phyloP scores from a whole-genome alignment of 2,797 vertebrate genomes.

The Borostomias antarcticus region DNA sequence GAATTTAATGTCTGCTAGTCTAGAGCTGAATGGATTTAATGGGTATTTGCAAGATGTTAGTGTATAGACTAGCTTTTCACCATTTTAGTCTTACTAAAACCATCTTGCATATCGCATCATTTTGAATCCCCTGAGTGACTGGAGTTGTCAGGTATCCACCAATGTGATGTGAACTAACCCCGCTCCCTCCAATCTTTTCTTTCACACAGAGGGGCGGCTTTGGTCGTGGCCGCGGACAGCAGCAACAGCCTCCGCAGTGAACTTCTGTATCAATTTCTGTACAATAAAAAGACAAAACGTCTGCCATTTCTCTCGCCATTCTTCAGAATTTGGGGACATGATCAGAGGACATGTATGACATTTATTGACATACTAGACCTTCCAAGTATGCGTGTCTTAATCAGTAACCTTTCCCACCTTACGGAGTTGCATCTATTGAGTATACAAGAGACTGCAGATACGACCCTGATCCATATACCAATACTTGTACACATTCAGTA shows the following conservation, averaged over 20 bases:
- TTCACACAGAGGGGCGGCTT: conserved; percentile 92
- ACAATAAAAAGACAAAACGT: conserved; percentile 89
- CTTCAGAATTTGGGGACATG: not conserved
- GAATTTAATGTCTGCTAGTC: not conserved
- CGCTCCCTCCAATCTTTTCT: conserved; percentile 23
- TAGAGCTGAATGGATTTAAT: not conserved
- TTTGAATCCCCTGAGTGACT: not conserved
- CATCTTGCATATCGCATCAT: not conserved
- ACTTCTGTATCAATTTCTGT: conserved; percentile 74
- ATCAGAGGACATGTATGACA: too few species aligned
- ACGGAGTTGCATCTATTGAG: too few species aligned
- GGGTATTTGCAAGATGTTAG: not conserved
- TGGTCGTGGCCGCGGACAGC: conserved; percentile 96
- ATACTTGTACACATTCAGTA: too few species aligned
- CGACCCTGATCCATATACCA: too few species aligned
- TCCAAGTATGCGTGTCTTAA: too few species aligned
- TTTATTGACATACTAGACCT: too few species aligned
- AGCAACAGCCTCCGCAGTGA: conserved; percentile 84
- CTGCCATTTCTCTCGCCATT: not conserved
- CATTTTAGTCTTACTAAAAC: not conserved
- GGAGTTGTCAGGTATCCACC: too few species aligned
- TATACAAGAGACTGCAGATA: too few species aligned
- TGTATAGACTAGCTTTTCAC: not conserved
- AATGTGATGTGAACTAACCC: not conserved
- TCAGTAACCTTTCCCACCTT: too few species aligned